phyloP scores from a whole-genome alignment of 1,140 invertebrate species.

The Lasaia peninsularis region DNA sequence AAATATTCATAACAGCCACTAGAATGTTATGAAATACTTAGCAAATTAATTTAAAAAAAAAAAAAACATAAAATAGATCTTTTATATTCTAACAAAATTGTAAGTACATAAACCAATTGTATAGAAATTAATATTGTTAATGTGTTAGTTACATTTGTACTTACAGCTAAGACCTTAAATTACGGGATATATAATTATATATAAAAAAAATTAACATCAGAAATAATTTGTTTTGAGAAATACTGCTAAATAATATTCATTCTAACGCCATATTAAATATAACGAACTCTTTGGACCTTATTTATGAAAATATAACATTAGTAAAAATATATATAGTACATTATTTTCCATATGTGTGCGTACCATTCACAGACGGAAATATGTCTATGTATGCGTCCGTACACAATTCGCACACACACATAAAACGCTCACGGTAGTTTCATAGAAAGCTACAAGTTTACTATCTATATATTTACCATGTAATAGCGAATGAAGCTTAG shows the following conservation, averaged over 20 bases:
- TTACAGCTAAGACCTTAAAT: constrained; percentile 46
- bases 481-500: not conserved
- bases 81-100: constrained; percentile 42
- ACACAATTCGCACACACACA: not conserved
- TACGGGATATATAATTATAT: constrained; percentile 32
- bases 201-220: constrained; percentile 6
- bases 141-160: constrained; percentile 65
- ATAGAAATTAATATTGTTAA: constrained; percentile 53
- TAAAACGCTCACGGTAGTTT: not conserved
- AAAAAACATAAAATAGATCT: constrained; percentile 49
- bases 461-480: not conserved
- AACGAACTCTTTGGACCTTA: constrained; percentile 66
- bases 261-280: constrained; percentile 45
- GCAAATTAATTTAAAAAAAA: constrained; percentile 22
- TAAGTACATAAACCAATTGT: constrained; percentile 70
- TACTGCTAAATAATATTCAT: constrained; percentile 55
- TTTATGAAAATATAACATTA: constrained; percentile 37
- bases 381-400: too few species aligned
- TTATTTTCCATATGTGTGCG: not conserved
- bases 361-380: not conserved
- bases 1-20: not conserved
- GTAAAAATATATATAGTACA: not conserved
- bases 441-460: not conserved
- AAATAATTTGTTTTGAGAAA: constrained; percentile 30
- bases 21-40: constrained; percentile 6